These are phyloP conservation scores for Agelastica alni DNA, from an alignment of 2,888 invertebrate genomes.

Conservation along the genomic window DNA sequence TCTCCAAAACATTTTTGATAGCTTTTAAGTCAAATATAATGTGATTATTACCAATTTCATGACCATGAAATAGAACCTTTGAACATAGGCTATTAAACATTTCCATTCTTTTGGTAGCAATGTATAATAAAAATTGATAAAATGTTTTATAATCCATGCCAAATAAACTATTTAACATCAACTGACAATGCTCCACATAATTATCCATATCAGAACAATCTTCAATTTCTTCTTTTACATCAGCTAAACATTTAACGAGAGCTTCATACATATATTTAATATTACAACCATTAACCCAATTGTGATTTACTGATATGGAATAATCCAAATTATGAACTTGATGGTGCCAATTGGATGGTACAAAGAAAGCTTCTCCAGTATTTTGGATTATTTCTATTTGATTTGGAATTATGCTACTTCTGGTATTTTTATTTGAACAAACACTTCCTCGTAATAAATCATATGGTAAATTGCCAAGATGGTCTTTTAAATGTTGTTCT, in stretches of 20 bases:
- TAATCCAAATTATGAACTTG: slow-evolving; percentile 93
- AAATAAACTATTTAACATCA: slow-evolving; percentile 75
- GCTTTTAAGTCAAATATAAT: slow-evolving; percentile 58
- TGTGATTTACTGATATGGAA: slow-evolving; percentile 96
- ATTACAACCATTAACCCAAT: slow-evolving; percentile 95
- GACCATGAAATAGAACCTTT: slow-evolving; percentile 52
- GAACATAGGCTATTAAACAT: slow-evolving; percentile 50
- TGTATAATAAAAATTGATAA: slow-evolving; percentile 67
- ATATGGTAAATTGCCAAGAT: slow-evolving; percentile 69
- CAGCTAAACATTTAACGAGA: slow-evolving; percentile 65
- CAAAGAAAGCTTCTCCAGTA: slow-evolving; percentile 88
- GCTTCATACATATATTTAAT: slow-evolving; percentile 73
- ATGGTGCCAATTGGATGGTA: slow-evolving; percentile 97
- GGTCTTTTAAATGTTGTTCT: slow-evolving; percentile 69
- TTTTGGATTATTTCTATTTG: slow-evolving; percentile 77
- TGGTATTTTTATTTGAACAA: slow-evolving; percentile 25
- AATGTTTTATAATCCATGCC: slow-evolving; percentile 78
- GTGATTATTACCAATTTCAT: slow-evolving; percentile 57
- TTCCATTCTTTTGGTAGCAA: slow-evolving; percentile 56
- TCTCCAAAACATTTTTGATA: slow-evolving; percentile 55
- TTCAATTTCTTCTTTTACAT: slow-evolving; percentile 77
- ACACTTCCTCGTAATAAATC: slow-evolving; percentile 55
- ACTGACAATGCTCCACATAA: slow-evolving; percentile 80
- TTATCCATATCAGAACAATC: slow-evolving; percentile 77
- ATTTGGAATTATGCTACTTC: slow-evolving; percentile 47